Base-by-base conservation (phyloP, 2,888 invertebrate genomes). In the Acheta domesticus region DNA sequence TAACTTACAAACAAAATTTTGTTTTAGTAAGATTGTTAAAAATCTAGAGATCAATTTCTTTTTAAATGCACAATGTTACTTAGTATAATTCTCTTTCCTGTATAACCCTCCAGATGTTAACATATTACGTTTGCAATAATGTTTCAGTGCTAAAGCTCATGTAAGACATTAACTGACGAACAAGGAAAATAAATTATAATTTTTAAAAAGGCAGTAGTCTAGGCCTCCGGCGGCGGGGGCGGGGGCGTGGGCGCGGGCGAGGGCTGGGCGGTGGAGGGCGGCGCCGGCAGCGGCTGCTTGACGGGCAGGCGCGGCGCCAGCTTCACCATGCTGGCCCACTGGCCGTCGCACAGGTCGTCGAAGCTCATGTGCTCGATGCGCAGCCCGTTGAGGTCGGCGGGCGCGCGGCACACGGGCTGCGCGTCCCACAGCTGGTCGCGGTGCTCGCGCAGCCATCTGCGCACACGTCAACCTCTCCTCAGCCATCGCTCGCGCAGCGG, bases 311-410 rank as follows among this genome's bases (percentile, higher is more conserved):
- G 87, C 0, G 93, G 92, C 0, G 92, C 89, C 4, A 93, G 86
- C 83, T 92, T 92, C 50, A 91, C 89, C 93, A 93, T 93, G 83
- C 93, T 93, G 36, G 93, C 93, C 93, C 93, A 94, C 83, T 93
- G 93, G 0, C 93, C 93, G 8, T 93, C 89, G 84, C 94, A 94
- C 1, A 94, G 89, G 82, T 92, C 92, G 48, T 92, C 91, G 83
- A 93, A 93, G 80, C 91, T 91, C 84, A 94, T 88, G 80, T 91
- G 91, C 83, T 91, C 90, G 74, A 94, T 86, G 73, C 91, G 89
- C 83, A 90, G 90, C 0, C 94, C 94, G 76, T 93, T 93, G 12
- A 94, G 87, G 83, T 90, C 90, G 83, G 92, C 92, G 0, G 94
- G 94, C 0, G 93, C 92, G 74, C 92, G 89, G 84, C 94, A 94